A percentile compares a stretch with the other conserved stretches of the same genome.
Conservation (phyloP, 1,140 invertebrate species). For the Hycleus phaleratus region DNA sequence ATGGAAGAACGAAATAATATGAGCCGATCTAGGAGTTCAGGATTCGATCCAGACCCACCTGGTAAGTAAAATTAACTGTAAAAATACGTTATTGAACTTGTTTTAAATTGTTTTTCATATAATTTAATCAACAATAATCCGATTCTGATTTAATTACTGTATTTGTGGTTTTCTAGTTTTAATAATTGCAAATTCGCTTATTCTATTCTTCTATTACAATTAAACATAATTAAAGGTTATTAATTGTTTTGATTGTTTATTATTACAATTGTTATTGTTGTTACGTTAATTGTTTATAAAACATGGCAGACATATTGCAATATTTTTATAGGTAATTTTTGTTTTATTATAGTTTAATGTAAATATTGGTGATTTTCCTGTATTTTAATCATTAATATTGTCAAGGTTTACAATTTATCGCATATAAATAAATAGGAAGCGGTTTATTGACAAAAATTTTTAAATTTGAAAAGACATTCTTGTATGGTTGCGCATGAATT, state of each 20-base stretch:
- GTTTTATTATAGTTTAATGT: too few species aligned
- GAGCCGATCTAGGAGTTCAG: slow-evolving; percentile 21
- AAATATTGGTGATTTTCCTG: too few species aligned
- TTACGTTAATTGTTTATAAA: too few species aligned
- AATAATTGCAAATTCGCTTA: not conserved
- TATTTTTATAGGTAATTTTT: too few species aligned
- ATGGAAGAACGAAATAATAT: slow-evolving; percentile 51
- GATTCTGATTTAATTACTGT: not conserved
- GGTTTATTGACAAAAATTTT: not conserved
- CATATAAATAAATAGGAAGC: not conserved
- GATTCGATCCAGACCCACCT: slow-evolving; percentile 24
- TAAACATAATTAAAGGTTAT: not conserved
- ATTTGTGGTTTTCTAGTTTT: not conserved
- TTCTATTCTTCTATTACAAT: not conserved
- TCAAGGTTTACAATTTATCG: not conserved
- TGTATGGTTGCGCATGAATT: not conserved
- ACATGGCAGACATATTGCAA: too few species aligned
- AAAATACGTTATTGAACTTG: slow-evolving; percentile 1
- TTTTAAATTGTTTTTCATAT: not conserved
- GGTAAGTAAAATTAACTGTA: slow-evolving; percentile 18
- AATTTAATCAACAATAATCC: not conserved
- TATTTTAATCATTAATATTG: not conserved
- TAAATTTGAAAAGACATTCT: slow-evolving; percentile 2
- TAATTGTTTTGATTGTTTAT: too few species aligned
- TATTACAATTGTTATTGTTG: too few species aligned